A percentile compares a stretch with the other conserved stretches of the same genome.
Conservation (phyloP, 2,888 invertebrate species). For the Pammene aurita region DNA sequence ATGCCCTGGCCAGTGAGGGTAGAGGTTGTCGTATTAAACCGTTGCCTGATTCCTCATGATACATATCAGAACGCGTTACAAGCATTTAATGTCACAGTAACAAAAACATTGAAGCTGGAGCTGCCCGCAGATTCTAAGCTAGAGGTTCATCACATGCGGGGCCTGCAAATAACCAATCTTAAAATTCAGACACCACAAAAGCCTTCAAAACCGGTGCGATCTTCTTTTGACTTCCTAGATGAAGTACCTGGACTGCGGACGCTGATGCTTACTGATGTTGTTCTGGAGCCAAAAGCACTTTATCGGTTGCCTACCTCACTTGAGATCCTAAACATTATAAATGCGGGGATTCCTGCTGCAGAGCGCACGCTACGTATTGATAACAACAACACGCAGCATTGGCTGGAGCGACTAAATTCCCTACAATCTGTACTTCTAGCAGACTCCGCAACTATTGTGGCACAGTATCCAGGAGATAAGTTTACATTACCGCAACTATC, state of each 20-base stretch:
- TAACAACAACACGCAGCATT: conserved; percentile 43
- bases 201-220: background rate
- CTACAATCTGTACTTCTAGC: conserved; percentile 10
- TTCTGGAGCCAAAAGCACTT: background rate
- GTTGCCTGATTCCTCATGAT: conserved; percentile 12
- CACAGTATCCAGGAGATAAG: background rate
- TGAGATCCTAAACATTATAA: background rate
- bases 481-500: conserved; percentile 15
- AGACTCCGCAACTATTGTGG: background rate
- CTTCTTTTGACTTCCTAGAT: conserved; percentile 5
- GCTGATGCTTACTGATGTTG: conserved; percentile 4
- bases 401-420: conserved; percentile 24
- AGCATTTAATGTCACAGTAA: conserved; percentile 20
- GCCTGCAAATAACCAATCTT: conserved; percentile 2
- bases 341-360: conserved; percentile 26
- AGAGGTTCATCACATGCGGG: background rate
- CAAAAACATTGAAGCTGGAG: background rate
- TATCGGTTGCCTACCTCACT: conserved; percentile 6
- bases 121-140: conserved; percentile 8
- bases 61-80: conserved; percentile 14
- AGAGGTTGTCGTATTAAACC: background rate
- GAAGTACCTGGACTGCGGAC: background rate
- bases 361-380: conserved; percentile 35
- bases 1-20: conserved; percentile 4
- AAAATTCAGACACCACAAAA: background rate